Evolutionary conservation across 2,888 invertebrate species (phyloP), one percentile per base, ranked within the genome.

Genomic region (Pollenia labialis): DNA sequence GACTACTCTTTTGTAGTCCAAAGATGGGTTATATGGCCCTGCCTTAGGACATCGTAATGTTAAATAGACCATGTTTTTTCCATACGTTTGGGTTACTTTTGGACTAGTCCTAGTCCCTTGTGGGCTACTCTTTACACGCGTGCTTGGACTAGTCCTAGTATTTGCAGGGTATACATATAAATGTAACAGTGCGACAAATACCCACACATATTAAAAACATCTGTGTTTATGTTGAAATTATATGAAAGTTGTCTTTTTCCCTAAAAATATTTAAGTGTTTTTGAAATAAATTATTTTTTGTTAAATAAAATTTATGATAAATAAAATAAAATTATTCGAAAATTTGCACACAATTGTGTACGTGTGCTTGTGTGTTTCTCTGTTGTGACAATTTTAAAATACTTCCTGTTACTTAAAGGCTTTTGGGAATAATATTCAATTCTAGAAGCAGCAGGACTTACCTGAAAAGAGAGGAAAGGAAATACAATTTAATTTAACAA

Each of bases 381-480:
- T 32, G 32, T 6, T 6, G 32, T 32, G 32, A 6, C 32, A 32
- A 32, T 32, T 32, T 32, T 32, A 23, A 68, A 68, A 68, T 42
- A 50, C 42, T 71, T 71, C 10, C 18, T 71, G n/a, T 9, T 52
- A n/a, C 46, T 48, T 46, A 74, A 74, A 46, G 42, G 11, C n/a
- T 16, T 48, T 69, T 23, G 9, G 9, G 2, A 23, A 60, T 9
- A 14, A 46, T 64, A 12, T 0, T 16, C 18, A 8, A 42, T 4
- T 8, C 4, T 16, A n/a, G 42, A 23, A 14, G 32, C 1, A 1
- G 10, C 32, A 66, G 50, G 32, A 84, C 80, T 85, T 16, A 85
- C 80, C 85, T 85, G 74, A 0, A 84, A 84, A 52, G 66, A 84
- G 6, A 84, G 32, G 58, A 68, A 14, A 58, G 23, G 23, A 64